Evolutionary conservation across 2,888 invertebrate genomes (phyloP).

Genomic region (Tolmerus cingulatus): DNA sequence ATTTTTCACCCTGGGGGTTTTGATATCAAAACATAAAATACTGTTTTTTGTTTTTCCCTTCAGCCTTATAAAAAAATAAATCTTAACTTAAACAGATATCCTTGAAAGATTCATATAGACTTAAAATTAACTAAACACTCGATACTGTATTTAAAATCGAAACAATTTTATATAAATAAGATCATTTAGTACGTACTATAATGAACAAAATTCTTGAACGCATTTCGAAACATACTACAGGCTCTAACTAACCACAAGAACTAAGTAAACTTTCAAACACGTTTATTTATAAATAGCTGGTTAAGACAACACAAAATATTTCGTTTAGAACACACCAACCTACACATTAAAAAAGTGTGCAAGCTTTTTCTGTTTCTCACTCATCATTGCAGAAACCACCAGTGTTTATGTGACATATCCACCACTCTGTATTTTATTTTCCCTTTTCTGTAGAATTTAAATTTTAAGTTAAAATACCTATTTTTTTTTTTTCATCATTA

Average conservation of each 20-base stretch:
- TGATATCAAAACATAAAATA: not conserved
- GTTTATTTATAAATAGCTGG: not conserved
- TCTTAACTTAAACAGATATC: not conserved
- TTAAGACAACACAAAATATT: not conserved
- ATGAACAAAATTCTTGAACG: not conserved
- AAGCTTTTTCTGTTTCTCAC: constrained; percentile 1
- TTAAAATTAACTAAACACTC: too few species aligned
- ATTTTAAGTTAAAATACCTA: not conserved
- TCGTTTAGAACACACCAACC: not conserved
- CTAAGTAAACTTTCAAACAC: not conserved
- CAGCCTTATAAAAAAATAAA: not conserved
- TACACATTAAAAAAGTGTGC: not conserved
- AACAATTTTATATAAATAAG: too few species aligned
- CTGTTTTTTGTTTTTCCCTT: not conserved
- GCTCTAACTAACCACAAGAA: not conserved
- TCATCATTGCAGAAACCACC: not conserved
- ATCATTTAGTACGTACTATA: too few species aligned
- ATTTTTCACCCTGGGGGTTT: not conserved
- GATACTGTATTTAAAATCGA: too few species aligned
- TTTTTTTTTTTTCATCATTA: not conserved
- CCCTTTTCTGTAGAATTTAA: not conserved
- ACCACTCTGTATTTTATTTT: not conserved
- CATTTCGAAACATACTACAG: not conserved
- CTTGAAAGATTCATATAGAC: too few species aligned
- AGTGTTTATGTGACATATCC: not conserved